Conservation (phyloP, 1,140 invertebrate species). For the Heliothis subflexa region DNA sequence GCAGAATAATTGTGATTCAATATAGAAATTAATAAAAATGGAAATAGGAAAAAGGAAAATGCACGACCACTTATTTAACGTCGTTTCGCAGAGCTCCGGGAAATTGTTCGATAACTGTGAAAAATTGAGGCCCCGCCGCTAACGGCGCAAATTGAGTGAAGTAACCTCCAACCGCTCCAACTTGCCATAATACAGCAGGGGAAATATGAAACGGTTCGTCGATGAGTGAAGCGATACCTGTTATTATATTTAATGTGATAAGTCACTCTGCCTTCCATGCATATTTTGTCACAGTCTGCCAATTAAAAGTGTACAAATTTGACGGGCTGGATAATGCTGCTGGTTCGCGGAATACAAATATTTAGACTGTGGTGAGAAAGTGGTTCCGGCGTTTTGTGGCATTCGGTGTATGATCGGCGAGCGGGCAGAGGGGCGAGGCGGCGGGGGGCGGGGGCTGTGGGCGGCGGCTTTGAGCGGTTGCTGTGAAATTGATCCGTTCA, state of each 20-base stretch:
- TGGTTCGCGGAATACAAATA: background rate
- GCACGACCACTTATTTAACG: conserved; percentile 68
- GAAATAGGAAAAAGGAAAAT: conserved; percentile 57
- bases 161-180: conserved; percentile 35
- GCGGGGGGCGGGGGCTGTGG: conserved; percentile 41
- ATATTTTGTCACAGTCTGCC: conserved; percentile 50
- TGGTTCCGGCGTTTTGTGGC: background rate
- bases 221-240: conserved; percentile 48
- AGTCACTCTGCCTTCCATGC: conserved; percentile 3
- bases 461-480: conserved; percentile 59
- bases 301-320: background rate
- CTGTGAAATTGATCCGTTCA: conserved; percentile 75
- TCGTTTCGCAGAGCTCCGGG: conserved; percentile 55
- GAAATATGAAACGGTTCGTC: conserved; percentile 36
- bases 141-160: conserved; percentile 79
- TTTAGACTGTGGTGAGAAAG: conserved; percentile 48
- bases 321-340: background rate
- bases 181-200: conserved; percentile 35
- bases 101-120: conserved; percentile 73
- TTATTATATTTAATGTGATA: conserved; percentile 41
- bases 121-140: conserved; percentile 64
- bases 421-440: background rate
- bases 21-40: conserved; percentile 26
- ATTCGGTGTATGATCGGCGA: conserved; percentile 24
- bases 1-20: background rate